A percentile compares a stretch with the other conserved stretches of the same genome.
Evolutionary conservation across 2,797 vertebrate genomes (phyloP).

Genomic region (Trachurus trachurus): DNA sequence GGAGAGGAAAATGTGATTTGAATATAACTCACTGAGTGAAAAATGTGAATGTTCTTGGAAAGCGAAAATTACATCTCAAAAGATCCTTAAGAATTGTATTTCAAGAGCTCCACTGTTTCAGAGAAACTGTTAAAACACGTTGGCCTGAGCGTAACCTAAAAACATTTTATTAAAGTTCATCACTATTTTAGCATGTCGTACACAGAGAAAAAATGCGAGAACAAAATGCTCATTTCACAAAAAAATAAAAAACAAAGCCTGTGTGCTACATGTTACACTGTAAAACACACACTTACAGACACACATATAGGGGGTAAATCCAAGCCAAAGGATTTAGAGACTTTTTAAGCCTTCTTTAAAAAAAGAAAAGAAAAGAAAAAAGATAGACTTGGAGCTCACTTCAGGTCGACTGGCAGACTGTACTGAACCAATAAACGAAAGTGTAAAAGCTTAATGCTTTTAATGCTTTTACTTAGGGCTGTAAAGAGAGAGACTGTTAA

Average conservation of each 20-base stretch:
- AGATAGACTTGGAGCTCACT: constrained; percentile 30
- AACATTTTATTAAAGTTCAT: neutral
- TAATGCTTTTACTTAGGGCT: constrained; percentile 7
- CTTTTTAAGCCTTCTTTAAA: constrained; percentile 45
- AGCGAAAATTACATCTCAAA: constrained; percentile 12
- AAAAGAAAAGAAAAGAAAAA: constrained; percentile 34
- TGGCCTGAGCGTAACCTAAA: neutral
- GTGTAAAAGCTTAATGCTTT: constrained; percentile 11
- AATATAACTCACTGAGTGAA: constrained; percentile 22
- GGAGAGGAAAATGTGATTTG: constrained; percentile 42
- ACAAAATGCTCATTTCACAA: constrained; percentile 6
- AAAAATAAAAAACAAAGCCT: constrained; percentile 13
- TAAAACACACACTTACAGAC: neutral
- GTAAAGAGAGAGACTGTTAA: neutral
- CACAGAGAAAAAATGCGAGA: constrained; percentile 16
- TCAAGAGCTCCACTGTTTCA: neutral
- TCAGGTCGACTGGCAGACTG: constrained; percentile 19
- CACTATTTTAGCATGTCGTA: neutral
- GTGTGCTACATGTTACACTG: neutral
- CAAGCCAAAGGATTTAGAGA: constrained; percentile 43
- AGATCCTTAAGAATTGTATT: constrained; percentile 1
- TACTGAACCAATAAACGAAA: constrained; percentile 2
- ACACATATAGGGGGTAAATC: constrained; percentile 15
- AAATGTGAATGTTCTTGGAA: constrained; percentile 30
- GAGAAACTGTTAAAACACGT: neutral